phyloP scores from a whole-genome alignment of 2,888 invertebrate genomes.

The Mantis religiosa region DNA sequence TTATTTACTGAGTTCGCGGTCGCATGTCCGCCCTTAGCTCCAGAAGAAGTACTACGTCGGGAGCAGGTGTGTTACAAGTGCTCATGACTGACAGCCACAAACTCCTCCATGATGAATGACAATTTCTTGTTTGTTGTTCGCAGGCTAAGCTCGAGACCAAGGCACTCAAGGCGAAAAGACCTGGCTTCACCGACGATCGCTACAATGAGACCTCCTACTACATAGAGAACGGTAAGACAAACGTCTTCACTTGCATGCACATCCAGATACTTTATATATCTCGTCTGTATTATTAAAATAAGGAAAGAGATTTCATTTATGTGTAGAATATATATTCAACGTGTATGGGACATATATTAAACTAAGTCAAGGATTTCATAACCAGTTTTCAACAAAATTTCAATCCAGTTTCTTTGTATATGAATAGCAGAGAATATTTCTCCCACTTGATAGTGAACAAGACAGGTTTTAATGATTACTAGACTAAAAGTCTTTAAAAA shows the following conservation, averaged over 20 bases:
- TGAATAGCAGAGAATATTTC: too few relatives aligned
- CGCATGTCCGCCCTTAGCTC: not conserved
- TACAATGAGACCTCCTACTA: constrained; percentile 94
- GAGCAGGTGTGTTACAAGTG: not conserved
- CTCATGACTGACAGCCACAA: not conserved
- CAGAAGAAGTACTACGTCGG: not conserved
- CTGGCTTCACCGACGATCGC: constrained; percentile 86
- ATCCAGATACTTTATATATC: too few relatives aligned
- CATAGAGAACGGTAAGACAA: constrained; percentile 83
- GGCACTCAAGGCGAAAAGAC: constrained; percentile 84
- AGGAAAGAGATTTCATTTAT: too few relatives aligned
- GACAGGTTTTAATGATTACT: too few relatives aligned
- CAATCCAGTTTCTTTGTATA: too few relatives aligned
- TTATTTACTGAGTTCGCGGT: not conserved
- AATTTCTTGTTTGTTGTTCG: not conserved
- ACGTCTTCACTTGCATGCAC: not conserved
- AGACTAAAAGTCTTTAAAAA: too few relatives aligned
- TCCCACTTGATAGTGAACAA: too few relatives aligned
- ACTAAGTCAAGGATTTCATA: too few relatives aligned
- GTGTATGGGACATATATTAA: too few relatives aligned
- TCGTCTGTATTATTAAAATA: too few relatives aligned
- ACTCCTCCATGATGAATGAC: not conserved
- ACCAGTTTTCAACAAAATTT: too few relatives aligned
- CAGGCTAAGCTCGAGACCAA: constrained; percentile 90
- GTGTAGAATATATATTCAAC: too few relatives aligned